Conservation (phyloP, 2,888 invertebrate genomes). For the Morpho helenor region DNA sequence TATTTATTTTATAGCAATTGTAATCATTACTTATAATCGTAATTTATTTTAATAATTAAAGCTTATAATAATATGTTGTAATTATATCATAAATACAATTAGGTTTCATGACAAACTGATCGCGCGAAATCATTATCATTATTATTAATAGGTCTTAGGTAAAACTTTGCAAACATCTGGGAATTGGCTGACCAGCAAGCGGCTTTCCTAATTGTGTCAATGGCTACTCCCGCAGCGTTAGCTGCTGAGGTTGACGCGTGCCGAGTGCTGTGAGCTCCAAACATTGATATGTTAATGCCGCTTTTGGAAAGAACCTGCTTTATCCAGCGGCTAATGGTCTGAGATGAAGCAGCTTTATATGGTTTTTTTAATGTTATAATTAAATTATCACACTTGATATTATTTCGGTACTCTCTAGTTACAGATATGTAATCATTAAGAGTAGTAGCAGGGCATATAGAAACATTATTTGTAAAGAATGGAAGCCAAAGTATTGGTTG, state of each 20-base stretch:
- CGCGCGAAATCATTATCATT: conserved; percentile 1
- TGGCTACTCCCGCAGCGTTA: background rate
- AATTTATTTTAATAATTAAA: no score
- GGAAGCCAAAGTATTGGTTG: conserved; percentile 8
- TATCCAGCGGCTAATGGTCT: conserved; percentile 5
- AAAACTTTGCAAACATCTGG: background rate
- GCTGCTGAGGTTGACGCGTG: background rate
- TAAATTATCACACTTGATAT: background rate
- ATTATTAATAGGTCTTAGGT: background rate
- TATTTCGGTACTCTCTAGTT: background rate
- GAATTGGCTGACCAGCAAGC: background rate
- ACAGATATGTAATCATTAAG: background rate
- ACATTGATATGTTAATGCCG: background rate
- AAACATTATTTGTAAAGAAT: conserved; percentile 2
- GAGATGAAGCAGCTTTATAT: background rate
- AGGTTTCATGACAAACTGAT: no score
- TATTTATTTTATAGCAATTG: no score
- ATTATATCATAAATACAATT: no score
- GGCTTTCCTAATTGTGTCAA: background rate
- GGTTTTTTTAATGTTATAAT: conserved; percentile 3
- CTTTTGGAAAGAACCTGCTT: conserved; percentile 1
- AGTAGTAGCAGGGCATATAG: conserved; percentile 6
- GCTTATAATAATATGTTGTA: no score
- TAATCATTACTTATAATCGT: no score
- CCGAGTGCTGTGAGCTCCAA: conserved; percentile 1